Evolutionary conservation across 2,113 vertebrate species (phyloP).

Genomic region (Coreoperca whiteheadi): DNA sequence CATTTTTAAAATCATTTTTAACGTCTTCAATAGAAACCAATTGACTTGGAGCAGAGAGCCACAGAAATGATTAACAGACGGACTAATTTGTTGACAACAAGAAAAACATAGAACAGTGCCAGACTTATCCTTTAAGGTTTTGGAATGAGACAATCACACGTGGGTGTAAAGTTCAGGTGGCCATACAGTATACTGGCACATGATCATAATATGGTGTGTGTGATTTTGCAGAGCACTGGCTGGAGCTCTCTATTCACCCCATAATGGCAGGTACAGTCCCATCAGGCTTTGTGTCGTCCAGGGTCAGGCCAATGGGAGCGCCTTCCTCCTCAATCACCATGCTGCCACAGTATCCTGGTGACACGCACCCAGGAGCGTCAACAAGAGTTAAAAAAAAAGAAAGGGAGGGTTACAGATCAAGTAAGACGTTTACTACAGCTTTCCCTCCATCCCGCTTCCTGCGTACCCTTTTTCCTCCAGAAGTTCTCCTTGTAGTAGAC

Average conservation of each 20-base stretch:
- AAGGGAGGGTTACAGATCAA: background rate
- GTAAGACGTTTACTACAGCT: no score
- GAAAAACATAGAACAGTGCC: no score
- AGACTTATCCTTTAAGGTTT: background rate
- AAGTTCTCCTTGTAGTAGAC: slow-evolving; percentile 97
- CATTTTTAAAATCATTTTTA: background rate
- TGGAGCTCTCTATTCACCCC: slow-evolving; percentile 85
- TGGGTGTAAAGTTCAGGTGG: background rate
- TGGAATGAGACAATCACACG: background rate
- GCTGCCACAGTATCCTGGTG: slow-evolving; percentile 92
- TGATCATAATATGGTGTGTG: background rate
- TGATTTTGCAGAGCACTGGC: background rate
- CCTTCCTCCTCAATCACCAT: slow-evolving; percentile 97
- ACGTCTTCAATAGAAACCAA: background rate
- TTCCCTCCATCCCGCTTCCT: no score
- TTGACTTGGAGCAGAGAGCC: background rate
- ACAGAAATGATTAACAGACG: background rate
- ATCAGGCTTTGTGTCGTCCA: slow-evolving; percentile 97
- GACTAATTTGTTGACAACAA: background rate
- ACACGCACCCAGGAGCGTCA: slow-evolving; percentile 9
- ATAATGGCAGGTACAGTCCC: slow-evolving; percentile 92
- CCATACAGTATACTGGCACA: background rate
- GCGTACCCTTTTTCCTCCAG: slow-evolving; percentile 93
- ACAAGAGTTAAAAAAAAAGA: slow-evolving; percentile 4
- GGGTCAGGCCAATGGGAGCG: slow-evolving; percentile 90